These are phyloP conservation scores for Trypoxylus dichotomus DNA, from an alignment of 1,140 invertebrate genomes.

Conservation along the genomic window DNA sequence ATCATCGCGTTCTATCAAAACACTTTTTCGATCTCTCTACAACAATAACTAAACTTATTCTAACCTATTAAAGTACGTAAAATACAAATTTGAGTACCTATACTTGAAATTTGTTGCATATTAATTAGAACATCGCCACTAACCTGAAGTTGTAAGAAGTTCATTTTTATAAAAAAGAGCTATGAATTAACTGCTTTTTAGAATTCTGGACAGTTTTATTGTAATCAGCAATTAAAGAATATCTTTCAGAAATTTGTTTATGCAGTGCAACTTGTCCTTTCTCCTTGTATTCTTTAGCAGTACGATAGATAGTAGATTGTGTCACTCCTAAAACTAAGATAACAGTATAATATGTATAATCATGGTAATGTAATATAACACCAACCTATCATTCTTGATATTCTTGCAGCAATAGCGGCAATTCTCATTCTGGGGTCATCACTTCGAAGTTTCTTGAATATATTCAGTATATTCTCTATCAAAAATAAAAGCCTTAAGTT, in stretches of 20 bases:
- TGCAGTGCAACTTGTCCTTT: neutral
- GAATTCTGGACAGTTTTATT: slow-evolving; percentile 10
- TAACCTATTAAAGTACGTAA: no score
- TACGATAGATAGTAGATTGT: slow-evolving; percentile 1
- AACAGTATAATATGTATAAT: neutral
- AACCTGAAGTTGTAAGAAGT: no score
- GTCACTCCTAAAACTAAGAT: slow-evolving; percentile 3
- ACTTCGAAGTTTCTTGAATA: neutral
- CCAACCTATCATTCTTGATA: neutral
- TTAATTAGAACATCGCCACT: no score
- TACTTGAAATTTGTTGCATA: no score
- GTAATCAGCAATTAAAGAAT: slow-evolving; percentile 4
- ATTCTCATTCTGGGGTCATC: neutral
- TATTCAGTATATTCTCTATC: neutral
- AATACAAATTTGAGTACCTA: no score
- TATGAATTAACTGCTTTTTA: slow-evolving; percentile 13
- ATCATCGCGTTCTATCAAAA: neutral
- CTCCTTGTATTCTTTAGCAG: neutral
- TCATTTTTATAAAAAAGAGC: neutral
- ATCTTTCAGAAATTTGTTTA: slow-evolving; percentile 2
- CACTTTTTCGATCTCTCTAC: no score
- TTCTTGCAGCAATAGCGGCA: neutral
- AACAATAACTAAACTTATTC: no score
- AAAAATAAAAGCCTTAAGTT: no score
- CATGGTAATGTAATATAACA: neutral